Conservation (phyloP, 2,888 invertebrate genomes). For the Eupithecia vulgata region DNA sequence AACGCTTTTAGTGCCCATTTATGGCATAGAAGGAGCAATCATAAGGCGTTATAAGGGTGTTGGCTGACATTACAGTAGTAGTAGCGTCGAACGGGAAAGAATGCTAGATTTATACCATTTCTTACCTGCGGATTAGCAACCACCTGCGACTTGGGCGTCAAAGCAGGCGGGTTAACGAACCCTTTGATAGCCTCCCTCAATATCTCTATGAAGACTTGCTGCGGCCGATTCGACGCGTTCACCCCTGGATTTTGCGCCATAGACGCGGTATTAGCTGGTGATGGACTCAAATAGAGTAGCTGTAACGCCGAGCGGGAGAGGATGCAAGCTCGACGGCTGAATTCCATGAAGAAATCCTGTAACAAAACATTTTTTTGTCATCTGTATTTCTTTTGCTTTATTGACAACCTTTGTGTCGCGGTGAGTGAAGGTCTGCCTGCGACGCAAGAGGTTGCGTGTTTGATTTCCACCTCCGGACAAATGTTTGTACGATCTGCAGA, state of each 20-base stretch:
- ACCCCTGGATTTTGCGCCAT: slow-evolving; percentile 64
- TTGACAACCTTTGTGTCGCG: too few species aligned
- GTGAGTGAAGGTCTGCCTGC: too few species aligned
- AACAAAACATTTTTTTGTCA: slow-evolving; percentile 25
- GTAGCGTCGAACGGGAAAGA: too few species aligned
- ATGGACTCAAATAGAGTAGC: slow-evolving; percentile 87
- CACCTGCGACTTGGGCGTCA: slow-evolving; percentile 89
- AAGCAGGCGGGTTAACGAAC: slow-evolving; percentile 95
- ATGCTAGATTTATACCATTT: background rate
- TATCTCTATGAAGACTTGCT: slow-evolving; percentile 88
- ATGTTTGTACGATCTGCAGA: too few species aligned
- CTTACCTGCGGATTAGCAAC: slow-evolving; percentile 87
- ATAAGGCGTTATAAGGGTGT: too few species aligned
- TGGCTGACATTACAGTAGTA: too few species aligned
- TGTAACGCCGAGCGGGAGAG: slow-evolving; percentile 95
- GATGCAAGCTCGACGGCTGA: slow-evolving; percentile 95
- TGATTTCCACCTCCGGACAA: too few species aligned
- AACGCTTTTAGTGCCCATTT: too few species aligned
- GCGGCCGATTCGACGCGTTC: slow-evolving; percentile 59
- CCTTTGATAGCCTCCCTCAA: slow-evolving; percentile 92
- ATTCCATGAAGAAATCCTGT: slow-evolving; percentile 96
- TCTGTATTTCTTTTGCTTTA: background rate
- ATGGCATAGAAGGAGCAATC: too few species aligned
- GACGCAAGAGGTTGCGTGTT: too few species aligned
- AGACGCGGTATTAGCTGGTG: slow-evolving; percentile 69